Conservation (phyloP, 2,113 vertebrate genomes). For the Phainopepla nitens region DNA sequence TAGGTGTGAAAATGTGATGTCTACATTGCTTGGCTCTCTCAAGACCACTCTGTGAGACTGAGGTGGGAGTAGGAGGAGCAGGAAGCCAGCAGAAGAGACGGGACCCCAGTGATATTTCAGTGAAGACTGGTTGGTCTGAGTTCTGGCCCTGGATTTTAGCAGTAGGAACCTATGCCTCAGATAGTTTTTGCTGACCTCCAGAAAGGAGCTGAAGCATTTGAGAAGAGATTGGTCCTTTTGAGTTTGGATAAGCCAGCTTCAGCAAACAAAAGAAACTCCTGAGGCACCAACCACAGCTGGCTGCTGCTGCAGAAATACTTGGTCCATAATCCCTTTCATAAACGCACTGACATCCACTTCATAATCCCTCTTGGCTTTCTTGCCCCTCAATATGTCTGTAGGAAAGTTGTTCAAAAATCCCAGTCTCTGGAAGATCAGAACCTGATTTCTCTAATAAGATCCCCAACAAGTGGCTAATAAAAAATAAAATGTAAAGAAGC, state of each 20-base stretch:
- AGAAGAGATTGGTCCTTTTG: neutral
- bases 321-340: neutral
- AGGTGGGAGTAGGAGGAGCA: neutral
- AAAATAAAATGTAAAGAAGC: neutral
- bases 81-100: neutral
- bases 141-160: neutral
- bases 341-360: neutral
- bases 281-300: neutral
- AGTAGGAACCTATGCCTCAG: neutral
- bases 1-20: neutral
- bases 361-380: neutral
- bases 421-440: neutral
- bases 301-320: neutral
- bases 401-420: neutral
- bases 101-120: neutral
- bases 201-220: neutral
- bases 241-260: neutral
- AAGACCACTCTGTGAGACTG: neutral
- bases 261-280: neutral
- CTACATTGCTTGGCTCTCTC: neutral
- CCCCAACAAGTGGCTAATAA: neutral
- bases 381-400: neutral
- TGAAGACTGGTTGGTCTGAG: neutral
- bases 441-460: neutral
- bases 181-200: neutral